Base-by-base conservation (phyloP, 2,888 invertebrate genomes). In the Spisula subtruncata region DNA sequence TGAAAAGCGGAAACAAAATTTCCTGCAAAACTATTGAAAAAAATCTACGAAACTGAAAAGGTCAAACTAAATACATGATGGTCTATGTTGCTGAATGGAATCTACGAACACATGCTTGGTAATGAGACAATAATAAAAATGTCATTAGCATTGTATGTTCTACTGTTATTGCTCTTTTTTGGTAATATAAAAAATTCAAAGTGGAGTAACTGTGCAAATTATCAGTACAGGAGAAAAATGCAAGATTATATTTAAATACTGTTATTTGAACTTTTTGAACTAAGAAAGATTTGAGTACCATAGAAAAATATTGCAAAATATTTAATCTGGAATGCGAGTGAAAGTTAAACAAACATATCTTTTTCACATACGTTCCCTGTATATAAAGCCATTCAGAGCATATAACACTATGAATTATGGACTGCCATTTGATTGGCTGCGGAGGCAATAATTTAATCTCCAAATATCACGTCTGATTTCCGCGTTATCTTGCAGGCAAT, bases 361-460 rank as follows among this genome's bases (percentile, higher is more conserved):
- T 32, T 75, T 35, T 75, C 75, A 32, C 35, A 75, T 25, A 60
- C n/a, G n/a, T 35, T 75, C 32, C 20, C 75, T 75, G 16, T 16
- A 32, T 75, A 35, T 32, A 75, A 75, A 75, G 29, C 18, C 32
- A 29, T 35, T 32, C 75, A 16, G 35, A 75, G 75, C 75, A 35
- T 75, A 75, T 32, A 32, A 75, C 75, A 75, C 32, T 35, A 75
- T 75, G 75, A 75, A 75, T 75, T 75, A 75, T 75, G 75, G 75
- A 75, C 75, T 75, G 75, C 18, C 35, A 75, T 75, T 85, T 90
- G 90, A 91, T 90, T 85, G 87, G 90, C 46, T 71, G 84, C 75
- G 85, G 84, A 82, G 56, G 80, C 85, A 89, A 92, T 90, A 91
- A 91, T 91, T 90, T 92, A 89, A 92, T 91, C 92, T 86, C 81